A percentile compares a stretch with the other conserved stretches of the same genome.
Evolutionary conservation across 2,113 vertebrate species (phyloP).

Genomic region (Grallaria varia): DNA sequence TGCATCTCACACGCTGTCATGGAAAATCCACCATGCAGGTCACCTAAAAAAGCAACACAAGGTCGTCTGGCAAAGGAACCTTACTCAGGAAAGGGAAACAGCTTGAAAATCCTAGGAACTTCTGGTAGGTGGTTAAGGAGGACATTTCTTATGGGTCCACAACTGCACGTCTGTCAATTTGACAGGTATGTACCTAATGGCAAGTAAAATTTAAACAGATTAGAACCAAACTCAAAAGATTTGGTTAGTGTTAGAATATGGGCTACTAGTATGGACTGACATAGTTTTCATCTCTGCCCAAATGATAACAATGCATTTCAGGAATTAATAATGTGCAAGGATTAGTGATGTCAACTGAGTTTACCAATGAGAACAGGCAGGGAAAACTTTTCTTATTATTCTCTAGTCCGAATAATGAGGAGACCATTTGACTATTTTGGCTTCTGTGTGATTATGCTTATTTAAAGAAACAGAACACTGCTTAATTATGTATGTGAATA

Average conservation of each 20-base stretch:
- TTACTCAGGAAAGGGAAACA: background rate
- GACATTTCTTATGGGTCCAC: background rate
- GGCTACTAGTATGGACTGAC: background rate
- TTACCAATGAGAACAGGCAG: background rate
- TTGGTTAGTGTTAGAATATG: background rate
- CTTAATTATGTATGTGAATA: slow-evolving; percentile 34
- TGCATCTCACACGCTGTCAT: accelerated
- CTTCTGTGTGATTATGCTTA: background rate
- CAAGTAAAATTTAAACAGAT: background rate
- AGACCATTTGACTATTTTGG: background rate
- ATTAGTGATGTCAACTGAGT: background rate
- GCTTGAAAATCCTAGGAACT: background rate
- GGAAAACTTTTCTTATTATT: background rate
- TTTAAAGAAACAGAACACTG: slow-evolving; percentile 39
- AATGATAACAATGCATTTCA: background rate
- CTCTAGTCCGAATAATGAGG: background rate
- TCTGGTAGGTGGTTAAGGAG: background rate
- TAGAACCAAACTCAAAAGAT: background rate
- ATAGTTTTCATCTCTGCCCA: background rate
- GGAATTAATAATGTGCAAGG: background rate
- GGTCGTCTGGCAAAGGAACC: background rate
- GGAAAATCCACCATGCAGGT: background rate
- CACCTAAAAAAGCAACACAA: background rate
- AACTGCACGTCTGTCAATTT: background rate
- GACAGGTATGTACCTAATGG: background rate